A percentile compares a stretch with the other conserved stretches of the same genome.
phyloP scores from a whole-genome alignment of 2,113 vertebrate species.

The Potamarius usumacintae region DNA sequence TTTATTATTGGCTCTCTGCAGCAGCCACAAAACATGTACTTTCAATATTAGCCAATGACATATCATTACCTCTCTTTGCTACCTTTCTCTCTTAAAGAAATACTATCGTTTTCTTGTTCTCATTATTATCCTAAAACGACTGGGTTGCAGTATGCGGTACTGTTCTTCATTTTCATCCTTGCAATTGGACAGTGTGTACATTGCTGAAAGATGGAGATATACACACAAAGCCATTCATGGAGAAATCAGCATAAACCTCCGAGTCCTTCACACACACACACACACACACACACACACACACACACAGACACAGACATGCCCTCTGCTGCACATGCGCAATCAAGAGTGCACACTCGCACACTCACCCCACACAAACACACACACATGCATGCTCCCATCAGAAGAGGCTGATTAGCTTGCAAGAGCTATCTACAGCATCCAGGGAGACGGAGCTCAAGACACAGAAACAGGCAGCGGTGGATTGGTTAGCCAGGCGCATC shows the following conservation, averaged over 20 bases:
- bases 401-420: constrained; percentile 76
- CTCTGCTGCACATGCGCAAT: constrained; percentile 72
- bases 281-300: constrained; percentile 36
- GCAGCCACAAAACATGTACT: constrained; percentile 72
- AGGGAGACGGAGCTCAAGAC: constrained; percentile 69
- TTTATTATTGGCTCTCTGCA: constrained; percentile 70
- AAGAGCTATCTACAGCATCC: constrained; percentile 75
- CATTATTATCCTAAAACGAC: constrained; percentile 40
- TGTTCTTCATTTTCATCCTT: not conserved
- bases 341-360: constrained; percentile 41
- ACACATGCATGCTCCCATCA: constrained; percentile 62
- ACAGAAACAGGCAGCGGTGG: constrained; percentile 50
- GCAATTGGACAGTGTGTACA: not conserved
- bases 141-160: constrained; percentile 2
- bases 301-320: constrained; percentile 61
- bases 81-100: constrained; percentile 69
- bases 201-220: not conserved
- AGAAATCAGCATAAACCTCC: constrained; percentile 1
- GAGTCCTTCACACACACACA: constrained; percentile 46
- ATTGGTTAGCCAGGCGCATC: constrained; percentile 20
- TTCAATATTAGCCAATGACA: constrained; percentile 68
- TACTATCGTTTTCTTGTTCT: constrained; percentile 51
- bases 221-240: constrained; percentile 1
- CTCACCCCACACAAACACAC: constrained; percentile 44
- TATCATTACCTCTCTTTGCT: constrained; percentile 58